phyloP scores from a whole-genome alignment of 2,113 vertebrate species.

The Centropus bengalensis region DNA sequence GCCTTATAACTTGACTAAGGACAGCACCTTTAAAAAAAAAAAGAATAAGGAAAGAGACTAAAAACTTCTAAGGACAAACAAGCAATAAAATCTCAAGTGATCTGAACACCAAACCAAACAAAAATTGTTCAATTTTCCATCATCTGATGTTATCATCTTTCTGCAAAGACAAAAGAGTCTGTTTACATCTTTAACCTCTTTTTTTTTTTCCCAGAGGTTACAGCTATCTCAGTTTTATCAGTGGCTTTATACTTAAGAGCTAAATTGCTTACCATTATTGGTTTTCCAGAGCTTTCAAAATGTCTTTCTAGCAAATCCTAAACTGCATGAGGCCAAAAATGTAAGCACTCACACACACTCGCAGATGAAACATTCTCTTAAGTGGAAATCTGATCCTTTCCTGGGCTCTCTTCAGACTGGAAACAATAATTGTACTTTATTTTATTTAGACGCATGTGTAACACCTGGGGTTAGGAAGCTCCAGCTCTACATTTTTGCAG shows the following conservation, averaged over 20 bases:
- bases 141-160: not conserved
- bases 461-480: slow-evolving; percentile 54
- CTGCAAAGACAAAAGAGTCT: slow-evolving; percentile 35
- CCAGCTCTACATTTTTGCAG: slow-evolving; percentile 35
- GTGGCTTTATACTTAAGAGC: slow-evolving; percentile 58
- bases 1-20: slow-evolving; percentile 73
- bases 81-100: slow-evolving; percentile 73
- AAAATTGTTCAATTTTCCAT: not conserved
- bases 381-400: slow-evolving; percentile 72
- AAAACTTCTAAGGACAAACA: slow-evolving; percentile 46
- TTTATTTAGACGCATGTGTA: slow-evolving; percentile 54
- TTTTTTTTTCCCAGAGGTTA: slow-evolving; percentile 35
- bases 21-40: slow-evolving; percentile 70
- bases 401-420: slow-evolving; percentile 63
- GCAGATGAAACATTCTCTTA: slow-evolving; percentile 54
- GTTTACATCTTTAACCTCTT: slow-evolving; percentile 27
- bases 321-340: slow-evolving; percentile 58
- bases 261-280: slow-evolving; percentile 68
- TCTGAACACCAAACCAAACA: slow-evolving; percentile 52
- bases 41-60: not conserved
- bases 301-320: slow-evolving; percentile 55
- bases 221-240: slow-evolving; percentile 54
- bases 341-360: slow-evolving; percentile 40
- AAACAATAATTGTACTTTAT: slow-evolving; percentile 59
- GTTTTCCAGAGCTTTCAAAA: slow-evolving; percentile 68